Base-by-base conservation (phyloP, 2,113 vertebrate species). In the Phrynosoma platyrhinos region DNA sequence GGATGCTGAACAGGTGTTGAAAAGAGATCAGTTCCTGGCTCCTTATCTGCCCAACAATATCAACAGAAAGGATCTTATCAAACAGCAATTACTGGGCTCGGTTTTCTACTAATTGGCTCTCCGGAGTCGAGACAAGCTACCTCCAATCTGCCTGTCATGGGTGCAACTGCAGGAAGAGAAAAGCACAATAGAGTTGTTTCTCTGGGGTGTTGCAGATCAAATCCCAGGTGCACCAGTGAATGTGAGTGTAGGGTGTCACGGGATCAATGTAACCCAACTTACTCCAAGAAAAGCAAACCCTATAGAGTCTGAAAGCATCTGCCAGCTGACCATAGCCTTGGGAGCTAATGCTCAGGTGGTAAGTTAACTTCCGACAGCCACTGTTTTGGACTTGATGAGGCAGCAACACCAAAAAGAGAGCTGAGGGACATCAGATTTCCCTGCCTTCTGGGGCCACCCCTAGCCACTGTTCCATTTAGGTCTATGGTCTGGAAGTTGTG, bases 21-120 rank as follows among this genome's bases (percentile, higher is more conserved):
- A 10, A 42, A 42, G 92, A 88, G 92, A 79, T 89, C 12, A 36
- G 91, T 88, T 85, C 91, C 90, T 5, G 0, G 74, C 12, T 66
- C 84, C 93, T 93, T 87, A 74, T 95, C 94, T 92, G 89, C 92
- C 87, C 88, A 32, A 85, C 90, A 91, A 87, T 89, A 95, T 72
- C 89, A 1, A 91, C 92, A n/a, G 91, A 66, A 64, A 0, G 94
- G 89, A 90, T 92, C 95, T 95, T 93, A 95, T 95, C 94, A 72
- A 4, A 55, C 85, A 23, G 85, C 90, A 95, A 97, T 97, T 95
- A 96, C 90, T 91, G 64, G 92, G 89, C 85, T 93, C 86, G 88
- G 90, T 90, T 95, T 82, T 93, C 94, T 91, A 88, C 95, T 97
- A 97, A 97, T 96, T 97, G 95, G 93, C 95, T 96, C 95, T 96